Evolutionary conservation across 1,140 invertebrate genomes (phyloP), one percentile per base, ranked within the genome.

Genomic region (Cephus cinctus): DNA sequence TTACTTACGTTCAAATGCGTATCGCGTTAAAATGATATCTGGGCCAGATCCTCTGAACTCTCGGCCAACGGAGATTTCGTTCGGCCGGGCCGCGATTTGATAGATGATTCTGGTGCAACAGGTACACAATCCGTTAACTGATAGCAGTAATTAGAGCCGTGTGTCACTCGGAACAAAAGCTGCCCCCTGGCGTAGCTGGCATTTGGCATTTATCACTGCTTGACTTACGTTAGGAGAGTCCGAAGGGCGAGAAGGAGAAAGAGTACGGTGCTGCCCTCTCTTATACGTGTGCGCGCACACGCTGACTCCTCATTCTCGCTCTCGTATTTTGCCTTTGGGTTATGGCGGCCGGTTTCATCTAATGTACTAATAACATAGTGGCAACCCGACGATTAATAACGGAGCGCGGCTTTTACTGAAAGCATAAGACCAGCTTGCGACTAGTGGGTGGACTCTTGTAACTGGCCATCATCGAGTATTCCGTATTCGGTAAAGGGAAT

Each of bases 321-420:
- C 41, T 41, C 47, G 25, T 35, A 19, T 59, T 43, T 54, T 20
- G 57, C 54, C 57, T 21, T 45, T 45, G 61, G 57, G 60, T 38
- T 38, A 49, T 51, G 62, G 62, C 67, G 68, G 67, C 60, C 63
- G 66, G 63, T 69, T 71, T 72, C 69, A 54, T 56, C 61, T 67
- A 65, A 67, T 67, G 59, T 57, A 60, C 69, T 75, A 75, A 74
- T 73, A 72, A 75, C 63, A 74, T 64, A 63, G 62, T 71, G 55
- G 65, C 61, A 27, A 64, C 34, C 58, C 52, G 60, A 69, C 72
- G 73, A 75, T 74, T 73, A 75, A 74, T 75, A 71, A 73, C 22
- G 20, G 5, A 14, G 9, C 8, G n/a, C 18, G 14, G 38, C n/a
- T n/a, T n/a, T n/a, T n/a, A n/a, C n/a, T n/a, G n/a, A n/a, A n/a